Evolutionary conservation across 2,113 vertebrate genomes (phyloP), one percentile per base, ranked within the genome.

Genomic region (Oreochromis tanganicae): DNA sequence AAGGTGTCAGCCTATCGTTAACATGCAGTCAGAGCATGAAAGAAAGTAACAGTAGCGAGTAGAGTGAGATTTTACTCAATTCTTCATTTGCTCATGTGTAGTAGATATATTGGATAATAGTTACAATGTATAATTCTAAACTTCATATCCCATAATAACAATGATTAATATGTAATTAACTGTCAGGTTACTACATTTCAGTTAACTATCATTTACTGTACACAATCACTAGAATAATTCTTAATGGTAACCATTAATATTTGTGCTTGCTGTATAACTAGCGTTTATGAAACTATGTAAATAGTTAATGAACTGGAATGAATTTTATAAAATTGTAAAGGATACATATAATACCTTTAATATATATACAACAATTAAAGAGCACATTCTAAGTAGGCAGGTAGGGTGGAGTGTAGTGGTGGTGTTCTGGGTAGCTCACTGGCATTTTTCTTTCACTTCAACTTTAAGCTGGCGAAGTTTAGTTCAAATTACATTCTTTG

Each of bases 351-450:
- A 71, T 24, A 71, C 36, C 3, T 71, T 71, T 24, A 71, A 43
- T 48, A 75, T 48, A 48, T 46, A 27, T 11, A 29, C 24, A 7
- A 19, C 4, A 10, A 29, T 48, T 12, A 75, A 29, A 48, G 41
- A 73, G 21, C 21, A 0, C 17, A 46, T 46, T 17, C 41, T 27
- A 73, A 73, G 8, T 6, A 27, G 2, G 38, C 38, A 73, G 13
- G 68, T 48, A 10, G 68, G 14, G 9, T 17, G 21, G 68, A 0
- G 21, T 7, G 41, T 0, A 48, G 68, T 75, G 9, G 5, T 27
- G 41, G 14, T 73, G 68, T 21, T 24, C 21, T 17, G 21, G 8
- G 21, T 10, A 46, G 24, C 41, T 73, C 13, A 11, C 32, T 19
- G 17, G 16, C 8, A 27, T 46, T 71, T 71, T 71, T 43, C n/a